phyloP scores from a whole-genome alignment of 1,140 invertebrate species.

The Panagrolaimus sp. region DNA sequence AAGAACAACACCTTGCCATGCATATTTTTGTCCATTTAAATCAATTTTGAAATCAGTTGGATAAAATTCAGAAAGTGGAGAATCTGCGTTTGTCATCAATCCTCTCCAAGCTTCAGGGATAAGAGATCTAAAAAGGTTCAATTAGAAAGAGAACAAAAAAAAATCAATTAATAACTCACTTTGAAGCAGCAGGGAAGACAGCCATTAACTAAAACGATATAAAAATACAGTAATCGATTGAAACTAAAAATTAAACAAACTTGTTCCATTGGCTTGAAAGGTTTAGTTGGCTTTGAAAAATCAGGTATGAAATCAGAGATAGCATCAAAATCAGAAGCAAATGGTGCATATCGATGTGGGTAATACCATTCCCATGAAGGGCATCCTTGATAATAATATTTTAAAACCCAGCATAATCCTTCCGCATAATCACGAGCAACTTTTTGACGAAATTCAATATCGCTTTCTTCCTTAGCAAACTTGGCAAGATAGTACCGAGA shows the following conservation, averaged over 20 bases:
- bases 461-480: constrained; percentile 77
- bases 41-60: constrained; percentile 97
- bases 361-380: constrained; percentile 99
- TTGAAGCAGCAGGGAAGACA: constrained; percentile 25
- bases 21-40: constrained; percentile 97
- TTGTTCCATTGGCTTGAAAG: constrained; percentile 92
- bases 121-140: constrained; percentile 65
- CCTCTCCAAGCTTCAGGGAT: constrained; percentile 84
- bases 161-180: constrained; percentile 67
- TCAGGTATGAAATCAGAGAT: constrained; percentile 76
- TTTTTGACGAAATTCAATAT: constrained; percentile 78
- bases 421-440: constrained; percentile 83
- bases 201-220: not conserved
- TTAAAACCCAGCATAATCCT: constrained; percentile 93
- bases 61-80: constrained; percentile 96
- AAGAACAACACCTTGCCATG: constrained; percentile 96
- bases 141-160: constrained; percentile 5
- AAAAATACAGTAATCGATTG: not conserved
- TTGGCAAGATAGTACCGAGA: constrained; percentile 93
- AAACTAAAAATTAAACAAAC: constrained; percentile 83
- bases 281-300: constrained; percentile 80
- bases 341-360: constrained; percentile 98
- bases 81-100: constrained; percentile 85
- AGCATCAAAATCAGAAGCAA: constrained; percentile 95
- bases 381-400: constrained; percentile 98